Evolutionary conservation across 1,140 invertebrate species (phyloP).

Genomic region (Muscidifurax raptorellus): DNA sequence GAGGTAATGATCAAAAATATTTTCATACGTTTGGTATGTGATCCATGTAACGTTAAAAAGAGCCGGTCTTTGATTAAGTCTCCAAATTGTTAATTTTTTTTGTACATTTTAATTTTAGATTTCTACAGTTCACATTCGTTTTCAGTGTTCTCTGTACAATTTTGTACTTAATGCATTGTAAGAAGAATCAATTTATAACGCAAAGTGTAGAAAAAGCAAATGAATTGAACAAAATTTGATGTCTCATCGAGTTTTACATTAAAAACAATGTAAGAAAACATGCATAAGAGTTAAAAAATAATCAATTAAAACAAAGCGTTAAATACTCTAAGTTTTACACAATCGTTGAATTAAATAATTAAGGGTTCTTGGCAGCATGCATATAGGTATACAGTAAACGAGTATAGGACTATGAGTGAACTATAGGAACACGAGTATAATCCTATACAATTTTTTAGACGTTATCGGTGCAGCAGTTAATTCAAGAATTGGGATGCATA

Average conservation of each 20-base stretch:
- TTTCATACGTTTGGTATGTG: constrained; percentile 5
- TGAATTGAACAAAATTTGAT: constrained; percentile 6
- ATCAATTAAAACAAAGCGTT: background rate
- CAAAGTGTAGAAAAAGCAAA: background rate
- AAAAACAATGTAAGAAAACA: constrained; percentile 6
- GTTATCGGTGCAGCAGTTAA: too few species aligned
- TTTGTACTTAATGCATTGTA: background rate
- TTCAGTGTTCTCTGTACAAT: background rate
- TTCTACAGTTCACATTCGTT: background rate
- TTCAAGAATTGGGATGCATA: too few species aligned
- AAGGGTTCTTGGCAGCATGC: too few species aligned
- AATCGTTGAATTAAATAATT: background rate
- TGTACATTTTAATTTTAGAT: background rate
- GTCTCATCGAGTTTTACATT: constrained; percentile 9
- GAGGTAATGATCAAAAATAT: constrained; percentile 37
- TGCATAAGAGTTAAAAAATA: background rate
- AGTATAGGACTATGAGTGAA: too few species aligned
- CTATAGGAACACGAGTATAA: too few species aligned
- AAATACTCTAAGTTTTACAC: constrained; percentile 8
- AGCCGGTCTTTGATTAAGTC: constrained; percentile 10
- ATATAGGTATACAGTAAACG: too few species aligned
- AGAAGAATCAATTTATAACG: background rate
- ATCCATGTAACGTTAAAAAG: background rate
- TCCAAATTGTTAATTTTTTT: constrained; percentile 21
- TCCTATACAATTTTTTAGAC: too few species aligned